A percentile compares a stretch with the other conserved stretches of the same genome.
Evolutionary conservation across 2,888 invertebrate genomes (phyloP).

Genomic region (Crocallis elinguaria): DNA sequence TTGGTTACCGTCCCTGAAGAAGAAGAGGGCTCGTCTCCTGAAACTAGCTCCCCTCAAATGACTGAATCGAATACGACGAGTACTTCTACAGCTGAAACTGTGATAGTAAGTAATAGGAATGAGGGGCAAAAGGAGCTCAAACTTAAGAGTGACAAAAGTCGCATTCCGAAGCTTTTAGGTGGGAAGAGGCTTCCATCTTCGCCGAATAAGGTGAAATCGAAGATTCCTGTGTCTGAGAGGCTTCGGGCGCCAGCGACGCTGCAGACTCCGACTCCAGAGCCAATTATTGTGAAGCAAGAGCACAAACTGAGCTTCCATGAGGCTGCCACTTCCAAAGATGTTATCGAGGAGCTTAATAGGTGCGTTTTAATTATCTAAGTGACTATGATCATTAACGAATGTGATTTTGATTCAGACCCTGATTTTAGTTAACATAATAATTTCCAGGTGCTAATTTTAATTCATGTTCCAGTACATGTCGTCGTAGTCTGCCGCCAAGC

Average conservation of each 20-base stretch:
- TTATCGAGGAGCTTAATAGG: constrained; percentile 90
- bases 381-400: too few relatives aligned
- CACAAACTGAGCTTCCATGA: constrained; percentile 89
- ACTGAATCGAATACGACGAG: constrained; percentile 88
- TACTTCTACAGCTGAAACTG: constrained; percentile 89
- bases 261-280: constrained; percentile 52
- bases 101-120: constrained; percentile 86
- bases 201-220: constrained; percentile 67
- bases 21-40: constrained; percentile 84
- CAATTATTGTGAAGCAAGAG: constrained; percentile 80
- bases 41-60: constrained; percentile 83
- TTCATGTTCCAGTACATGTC: too few relatives aligned
- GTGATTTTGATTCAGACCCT: too few relatives aligned
- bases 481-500: too few relatives aligned
- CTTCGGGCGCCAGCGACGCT: constrained; percentile 50
- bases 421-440: too few relatives aligned
- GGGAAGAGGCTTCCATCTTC: constrained; percentile 79
- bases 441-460: too few relatives aligned
- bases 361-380: constrained; percentile 36
- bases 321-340: constrained; percentile 90
- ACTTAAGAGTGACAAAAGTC: constrained; percentile 81
- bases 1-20: constrained; percentile 87
- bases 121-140: constrained; percentile 66
- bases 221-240: constrained; percentile 72
- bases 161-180: constrained; percentile 82